These are phyloP conservation scores for Melanotaenia trifasciata DNA, from an alignment of 2,797 vertebrate species.

Conservation along the genomic window DNA sequence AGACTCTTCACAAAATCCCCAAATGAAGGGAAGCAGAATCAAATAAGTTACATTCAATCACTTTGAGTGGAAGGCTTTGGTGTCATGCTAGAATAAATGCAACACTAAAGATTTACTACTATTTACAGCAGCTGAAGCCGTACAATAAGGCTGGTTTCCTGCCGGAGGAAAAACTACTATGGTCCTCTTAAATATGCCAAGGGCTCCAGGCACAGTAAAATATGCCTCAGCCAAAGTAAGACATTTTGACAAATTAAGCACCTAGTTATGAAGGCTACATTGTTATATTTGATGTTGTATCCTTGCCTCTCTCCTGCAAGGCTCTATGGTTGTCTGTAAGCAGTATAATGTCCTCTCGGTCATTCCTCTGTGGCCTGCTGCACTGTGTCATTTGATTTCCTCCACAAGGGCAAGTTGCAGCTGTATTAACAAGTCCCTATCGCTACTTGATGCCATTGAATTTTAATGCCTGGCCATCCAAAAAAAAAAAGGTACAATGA, in stretches of 20 bases:
- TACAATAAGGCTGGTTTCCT: conserved; percentile 81
- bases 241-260: conserved; percentile 81
- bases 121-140: conserved; percentile 81
- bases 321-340: conserved; percentile 44
- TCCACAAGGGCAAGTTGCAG: conserved; percentile 78
- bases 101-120: conserved; percentile 80
- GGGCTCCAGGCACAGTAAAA: conserved; percentile 69
- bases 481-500: conserved; percentile 46
- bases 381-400: conserved; percentile 75
- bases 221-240: conserved; percentile 71
- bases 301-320: conserved; percentile 62
- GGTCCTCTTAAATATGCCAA: conserved; percentile 78
- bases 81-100: conserved; percentile 82
- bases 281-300: conserved; percentile 77
- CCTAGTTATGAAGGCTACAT: conserved; percentile 78
- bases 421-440: conserved; percentile 78
- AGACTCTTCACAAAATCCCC: conserved; percentile 91
- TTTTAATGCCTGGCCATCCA: conserved; percentile 74
- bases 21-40: conserved; percentile 82
- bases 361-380: conserved; percentile 66
- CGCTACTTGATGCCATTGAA: conserved; percentile 70
- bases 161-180: conserved; percentile 70
- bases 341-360: conserved; percentile 70
- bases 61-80: conserved; percentile 78
- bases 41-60: conserved; percentile 82